Evolutionary conservation across 2,888 invertebrate genomes (phyloP).

Genomic region (Congeria kusceri): DNA sequence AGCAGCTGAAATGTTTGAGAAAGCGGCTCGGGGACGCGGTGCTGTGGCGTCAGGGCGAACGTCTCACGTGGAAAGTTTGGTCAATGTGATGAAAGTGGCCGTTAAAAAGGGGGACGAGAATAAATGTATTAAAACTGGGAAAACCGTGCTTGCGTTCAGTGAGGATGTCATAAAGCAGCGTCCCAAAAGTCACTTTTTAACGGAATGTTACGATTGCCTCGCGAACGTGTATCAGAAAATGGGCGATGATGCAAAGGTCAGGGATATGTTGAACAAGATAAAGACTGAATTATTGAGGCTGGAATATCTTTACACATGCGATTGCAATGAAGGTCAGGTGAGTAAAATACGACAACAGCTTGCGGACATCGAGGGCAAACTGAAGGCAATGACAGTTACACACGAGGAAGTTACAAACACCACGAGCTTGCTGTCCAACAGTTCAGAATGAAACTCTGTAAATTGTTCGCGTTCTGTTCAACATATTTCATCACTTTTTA

Average conservation of each 20-base stretch:
- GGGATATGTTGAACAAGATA: conserved; percentile 29
- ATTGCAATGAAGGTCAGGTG: conserved; percentile 32
- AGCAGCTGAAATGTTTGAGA: conserved; percentile 39
- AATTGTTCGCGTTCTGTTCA: too few relatives aligned
- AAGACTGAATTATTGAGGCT: conserved; percentile 46
- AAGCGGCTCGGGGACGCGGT: conserved; percentile 41
- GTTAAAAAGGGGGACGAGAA: conserved; percentile 20
- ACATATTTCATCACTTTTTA: too few relatives aligned
- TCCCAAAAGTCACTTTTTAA: conserved; percentile 46
- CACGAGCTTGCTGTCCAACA: too few relatives aligned
- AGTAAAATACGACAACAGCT: conserved; percentile 37
- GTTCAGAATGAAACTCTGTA: too few relatives aligned
- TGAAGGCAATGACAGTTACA: not conserved
- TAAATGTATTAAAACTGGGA: conserved; percentile 27
- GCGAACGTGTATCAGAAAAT: conserved; percentile 35
- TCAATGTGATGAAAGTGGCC: conserved; percentile 40
- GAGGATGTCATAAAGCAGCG: conserved; percentile 28
- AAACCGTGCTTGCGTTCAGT: conserved; percentile 27
- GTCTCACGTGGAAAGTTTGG: conserved; percentile 39
- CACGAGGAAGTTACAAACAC: too few relatives aligned
- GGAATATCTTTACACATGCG: conserved; percentile 26
- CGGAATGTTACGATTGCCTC: conserved; percentile 38
- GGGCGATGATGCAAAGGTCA: conserved; percentile 24
- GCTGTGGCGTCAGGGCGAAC: conserved; percentile 15
- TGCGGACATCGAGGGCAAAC: conserved; percentile 10